Conservation (phyloP, 2,888 invertebrate species). For the Nasonovia ribisnigri region DNA sequence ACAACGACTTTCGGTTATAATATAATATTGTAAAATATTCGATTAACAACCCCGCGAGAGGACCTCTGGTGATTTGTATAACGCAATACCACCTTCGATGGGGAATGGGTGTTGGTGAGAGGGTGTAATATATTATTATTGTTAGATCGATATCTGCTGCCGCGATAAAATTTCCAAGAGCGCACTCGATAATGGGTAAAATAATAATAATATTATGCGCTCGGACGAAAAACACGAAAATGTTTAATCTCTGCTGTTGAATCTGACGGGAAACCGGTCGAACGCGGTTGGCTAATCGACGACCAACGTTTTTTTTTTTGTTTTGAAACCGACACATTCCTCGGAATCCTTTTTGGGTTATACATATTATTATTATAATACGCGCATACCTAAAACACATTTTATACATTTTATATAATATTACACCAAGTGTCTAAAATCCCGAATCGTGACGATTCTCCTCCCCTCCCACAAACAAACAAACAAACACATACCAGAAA, state of each 20-base stretch:
- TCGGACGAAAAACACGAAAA: slow-evolving; percentile 19
- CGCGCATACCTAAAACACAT: background rate
- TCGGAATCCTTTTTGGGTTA: slow-evolving; percentile 32
- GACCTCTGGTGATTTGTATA: background rate
- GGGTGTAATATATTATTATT: slow-evolving; percentile 6
- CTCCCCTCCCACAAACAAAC: background rate
- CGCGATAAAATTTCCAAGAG: background rate
- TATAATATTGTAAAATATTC: background rate
- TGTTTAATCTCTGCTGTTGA: slow-evolving; percentile 21
- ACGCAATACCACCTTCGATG: background rate
- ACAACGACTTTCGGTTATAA: background rate
- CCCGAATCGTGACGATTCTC: background rate
- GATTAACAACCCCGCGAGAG: background rate
- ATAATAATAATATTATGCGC: background rate
- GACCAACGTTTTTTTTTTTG: slow-evolving; percentile 7
- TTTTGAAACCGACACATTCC: slow-evolving; percentile 49
- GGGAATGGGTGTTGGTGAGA: background rate
- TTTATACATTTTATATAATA: background rate
- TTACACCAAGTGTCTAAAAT: background rate
- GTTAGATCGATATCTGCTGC: background rate
- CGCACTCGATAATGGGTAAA: background rate
- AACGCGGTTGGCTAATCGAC: slow-evolving; percentile 43
- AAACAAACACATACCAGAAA: background rate
- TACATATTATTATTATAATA: slow-evolving; percentile 13
- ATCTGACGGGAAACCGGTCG: slow-evolving; percentile 38